phyloP scores from a whole-genome alignment of 2,888 invertebrate species.

The Aspidiotus destructor region DNA sequence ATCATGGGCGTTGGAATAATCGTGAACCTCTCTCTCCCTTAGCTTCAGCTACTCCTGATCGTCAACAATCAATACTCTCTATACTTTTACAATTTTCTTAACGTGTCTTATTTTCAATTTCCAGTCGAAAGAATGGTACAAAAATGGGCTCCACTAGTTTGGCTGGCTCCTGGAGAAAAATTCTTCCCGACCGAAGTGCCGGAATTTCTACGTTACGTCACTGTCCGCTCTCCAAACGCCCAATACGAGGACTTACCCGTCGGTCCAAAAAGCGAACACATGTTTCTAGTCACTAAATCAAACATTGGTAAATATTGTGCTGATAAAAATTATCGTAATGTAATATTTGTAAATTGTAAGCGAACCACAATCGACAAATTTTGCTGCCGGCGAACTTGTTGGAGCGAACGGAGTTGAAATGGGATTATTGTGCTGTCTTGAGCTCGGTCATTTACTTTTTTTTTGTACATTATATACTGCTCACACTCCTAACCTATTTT shows the following conservation, averaged over 20 bases:
- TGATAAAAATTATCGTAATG: too few species aligned
- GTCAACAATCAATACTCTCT: background rate
- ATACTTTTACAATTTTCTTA: background rate
- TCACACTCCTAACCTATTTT: too few species aligned
- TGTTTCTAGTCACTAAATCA: slow-evolving; percentile 47
- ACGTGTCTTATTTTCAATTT: slow-evolving; percentile 28
- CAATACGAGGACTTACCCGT: slow-evolving; percentile 36
- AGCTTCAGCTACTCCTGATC: too few species aligned
- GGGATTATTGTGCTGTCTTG: too few species aligned
- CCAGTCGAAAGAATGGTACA: slow-evolving; percentile 44
- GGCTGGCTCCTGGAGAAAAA: slow-evolving; percentile 56
- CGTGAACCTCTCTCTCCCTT: too few species aligned
- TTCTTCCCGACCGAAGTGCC: slow-evolving; percentile 54
- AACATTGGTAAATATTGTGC: slow-evolving; percentile 42
- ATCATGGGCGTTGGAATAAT: too few species aligned
- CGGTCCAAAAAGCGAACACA: slow-evolving; percentile 42
- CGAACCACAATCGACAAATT: too few species aligned
- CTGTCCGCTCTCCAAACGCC: slow-evolving; percentile 35
- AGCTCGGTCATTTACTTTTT: too few species aligned
- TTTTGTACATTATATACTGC: too few species aligned
- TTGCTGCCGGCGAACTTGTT: too few species aligned
- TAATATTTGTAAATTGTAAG: too few species aligned
- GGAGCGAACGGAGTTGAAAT: too few species aligned
- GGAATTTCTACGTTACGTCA: slow-evolving; percentile 51
- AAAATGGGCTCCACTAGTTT: slow-evolving; percentile 57